Evolutionary conservation across 2,888 invertebrate species (phyloP), one percentile per base, ranked within the genome.

Genomic region (Eupelmus urozonus): DNA sequence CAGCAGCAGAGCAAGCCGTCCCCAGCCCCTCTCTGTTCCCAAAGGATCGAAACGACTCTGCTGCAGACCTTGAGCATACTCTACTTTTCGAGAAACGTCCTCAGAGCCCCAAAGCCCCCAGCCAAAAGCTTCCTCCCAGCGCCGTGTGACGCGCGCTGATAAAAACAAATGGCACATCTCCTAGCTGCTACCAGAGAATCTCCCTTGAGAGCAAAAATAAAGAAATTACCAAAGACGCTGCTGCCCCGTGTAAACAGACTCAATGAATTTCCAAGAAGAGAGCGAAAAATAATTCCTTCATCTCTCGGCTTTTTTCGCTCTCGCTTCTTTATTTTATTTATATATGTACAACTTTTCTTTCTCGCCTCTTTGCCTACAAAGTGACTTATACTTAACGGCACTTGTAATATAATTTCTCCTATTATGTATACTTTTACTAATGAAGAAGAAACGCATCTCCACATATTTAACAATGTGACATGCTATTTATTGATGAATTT

Each of bases 151-250:
- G 80, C n/a, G n/a, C 81, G 84, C 85, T 89, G 88, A 89, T 89
- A 88, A 89, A 89, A 89, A 89, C 87, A 87, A 88, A 89, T 88
- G 88, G 87, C 84, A 84, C 51, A 60, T 34, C 84, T 18, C 18
- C 2, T 1, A 49, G 53, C 16, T 3, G 84, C 85, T 85, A 85
- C 85, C 82, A 83, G 84, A 53, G 53, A 20, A 78, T 79, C 79
- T 84, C 84, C 83, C 82, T 67, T 69, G 81, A 80, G 82, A 82
- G 78, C 83, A 81, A 84, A 86, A 89, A 88, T 89, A 89, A 89
- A 89, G 87, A 88, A 89, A 89, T 89, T 88, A 89, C 88, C 84
- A 83, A 81, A 80, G 82, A 80, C 82, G 73, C 82, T 74, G 80
- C n/a, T n/a, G n/a, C 78, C 79, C 78, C 83, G 81, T 84, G 83